Base-by-base conservation (phyloP, 2,113 vertebrate species). In the Mellivora capensis region DNA sequence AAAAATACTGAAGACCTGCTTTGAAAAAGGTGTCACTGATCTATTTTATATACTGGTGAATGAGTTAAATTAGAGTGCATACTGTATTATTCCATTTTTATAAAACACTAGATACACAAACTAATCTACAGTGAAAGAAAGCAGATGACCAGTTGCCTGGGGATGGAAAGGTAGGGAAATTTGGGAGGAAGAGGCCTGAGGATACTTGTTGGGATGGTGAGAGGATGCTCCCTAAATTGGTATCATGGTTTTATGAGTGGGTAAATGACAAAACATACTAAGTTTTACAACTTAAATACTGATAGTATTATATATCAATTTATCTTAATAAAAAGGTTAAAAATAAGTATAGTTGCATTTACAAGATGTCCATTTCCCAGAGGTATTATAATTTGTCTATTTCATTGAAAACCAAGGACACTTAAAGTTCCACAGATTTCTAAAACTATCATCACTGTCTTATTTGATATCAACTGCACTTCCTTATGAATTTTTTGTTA, bases 121-220 rank as follows among this genome's bases (percentile, higher is more conserved):
- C 42, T 27, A 27, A 83, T 62, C 42, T 42, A n/a, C 18, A 27
- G 25, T 23, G 59, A 62, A 93, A 42, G 20, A 57, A 47, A 85
- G 59, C 21, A 57, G 21, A 14, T n/a, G 14, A 20, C 29, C 20
- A 0, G 39, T 15, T 62, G 12, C 25, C 54, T 81, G 14, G 49
- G 4, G 9, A 0, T 37, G 12, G 72, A 25, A 61, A 11, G 23
- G 8, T 39, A 12, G 1, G 4, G 27, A 49, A 6, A 2, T 20
- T 44, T 84, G 23, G 39, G 39, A n/a, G 49, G 29, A 86, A 64
- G 21, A 29, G 13, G 6, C 13, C 4, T 21, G 31, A 42, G n/a
- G 71, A 52, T 54, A 54, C 6, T 79, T 44, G 13, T 25, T 0
- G n/a, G n/a, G 14, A 37, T 67, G 47, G 34, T 7, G 42, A 77